These are phyloP conservation scores for Lagopus leucura DNA, from an alignment of 2,113 vertebrate species.

Conservation along the genomic window DNA sequence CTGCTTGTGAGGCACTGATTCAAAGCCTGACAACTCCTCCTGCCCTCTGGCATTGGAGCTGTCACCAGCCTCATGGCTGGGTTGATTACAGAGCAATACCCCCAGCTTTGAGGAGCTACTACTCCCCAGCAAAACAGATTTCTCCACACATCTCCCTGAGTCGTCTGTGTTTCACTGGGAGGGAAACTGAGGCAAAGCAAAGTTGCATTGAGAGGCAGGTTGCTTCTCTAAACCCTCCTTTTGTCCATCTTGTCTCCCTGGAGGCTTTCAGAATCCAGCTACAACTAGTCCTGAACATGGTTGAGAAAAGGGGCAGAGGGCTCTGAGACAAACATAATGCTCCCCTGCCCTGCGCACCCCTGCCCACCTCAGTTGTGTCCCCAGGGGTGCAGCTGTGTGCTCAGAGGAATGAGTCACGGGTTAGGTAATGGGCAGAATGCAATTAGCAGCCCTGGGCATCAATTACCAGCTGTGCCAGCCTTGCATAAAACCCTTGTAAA, in stretches of 20 bases:
- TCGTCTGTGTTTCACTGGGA: not conserved
- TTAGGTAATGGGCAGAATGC: constrained; percentile 42
- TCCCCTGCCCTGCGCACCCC: not conserved
- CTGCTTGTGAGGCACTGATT: not conserved
- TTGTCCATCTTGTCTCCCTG: not conserved
- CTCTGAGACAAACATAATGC: constrained; percentile 12
- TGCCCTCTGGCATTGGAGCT: not conserved
- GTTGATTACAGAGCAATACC: not conserved
- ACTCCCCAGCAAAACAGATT: fast-evolving
- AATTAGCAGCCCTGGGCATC: constrained; percentile 52
- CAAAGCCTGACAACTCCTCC: not conserved
- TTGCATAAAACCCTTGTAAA: constrained; percentile 31
- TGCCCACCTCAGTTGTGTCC: not conserved
- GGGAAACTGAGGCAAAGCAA: not conserved
- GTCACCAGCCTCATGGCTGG: not conserved
- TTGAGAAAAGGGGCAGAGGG: not conserved
- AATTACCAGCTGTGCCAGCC: constrained; percentile 47
- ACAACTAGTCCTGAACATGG: not conserved
- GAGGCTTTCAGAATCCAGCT: not conserved
- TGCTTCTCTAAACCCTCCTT: not conserved
- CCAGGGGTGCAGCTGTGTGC: not conserved
- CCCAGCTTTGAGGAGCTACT: not conserved
- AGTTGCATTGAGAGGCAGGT: not conserved
- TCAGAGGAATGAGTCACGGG: constrained; percentile 9
- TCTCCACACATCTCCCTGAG: not conserved